phyloP scores from a whole-genome alignment of 2,113 vertebrate genomes.

The Gambusia affinis region DNA sequence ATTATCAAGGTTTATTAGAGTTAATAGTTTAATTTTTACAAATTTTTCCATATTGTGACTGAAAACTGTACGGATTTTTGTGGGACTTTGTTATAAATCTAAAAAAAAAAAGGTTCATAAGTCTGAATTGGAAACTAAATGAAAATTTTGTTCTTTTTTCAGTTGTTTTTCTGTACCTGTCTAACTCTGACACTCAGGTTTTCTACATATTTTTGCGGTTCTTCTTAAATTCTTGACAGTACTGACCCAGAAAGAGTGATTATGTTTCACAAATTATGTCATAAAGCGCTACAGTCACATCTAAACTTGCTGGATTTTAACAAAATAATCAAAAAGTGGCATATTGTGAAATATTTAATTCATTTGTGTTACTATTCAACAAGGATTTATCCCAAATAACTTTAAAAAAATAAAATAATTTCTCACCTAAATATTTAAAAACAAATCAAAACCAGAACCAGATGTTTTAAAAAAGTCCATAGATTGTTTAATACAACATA shows the following conservation, averaged over 20 bases:
- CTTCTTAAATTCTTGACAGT: too few relatives aligned
- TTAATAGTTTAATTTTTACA: not conserved
- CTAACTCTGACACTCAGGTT: too few relatives aligned
- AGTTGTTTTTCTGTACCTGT: too few relatives aligned
- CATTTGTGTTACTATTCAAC: not conserved
- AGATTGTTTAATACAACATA: constrained; percentile 87
- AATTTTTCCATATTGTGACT: not conserved
- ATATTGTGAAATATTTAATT: not conserved
- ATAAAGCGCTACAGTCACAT: too few relatives aligned
- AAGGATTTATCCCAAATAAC: not conserved
- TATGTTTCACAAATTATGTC: too few relatives aligned
- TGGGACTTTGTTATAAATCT: not conserved
- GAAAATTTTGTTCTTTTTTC: not conserved
- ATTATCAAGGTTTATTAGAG: not conserved
- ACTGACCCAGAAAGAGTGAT: too few relatives aligned
- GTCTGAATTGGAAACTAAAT: not conserved
- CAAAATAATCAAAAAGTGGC: too few relatives aligned
- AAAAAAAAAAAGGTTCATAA: not conserved
- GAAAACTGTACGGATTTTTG: not conserved
- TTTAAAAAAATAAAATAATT: too few relatives aligned
- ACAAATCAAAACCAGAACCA: constrained; percentile 63
- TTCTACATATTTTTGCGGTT: too few relatives aligned
- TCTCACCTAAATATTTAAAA: not conserved
- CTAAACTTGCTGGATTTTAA: too few relatives aligned
- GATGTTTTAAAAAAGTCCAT: constrained; percentile 79